Evolutionary conservation across 1,140 invertebrate species (phyloP).

Genomic region (Drosophila ficusphila): DNA sequence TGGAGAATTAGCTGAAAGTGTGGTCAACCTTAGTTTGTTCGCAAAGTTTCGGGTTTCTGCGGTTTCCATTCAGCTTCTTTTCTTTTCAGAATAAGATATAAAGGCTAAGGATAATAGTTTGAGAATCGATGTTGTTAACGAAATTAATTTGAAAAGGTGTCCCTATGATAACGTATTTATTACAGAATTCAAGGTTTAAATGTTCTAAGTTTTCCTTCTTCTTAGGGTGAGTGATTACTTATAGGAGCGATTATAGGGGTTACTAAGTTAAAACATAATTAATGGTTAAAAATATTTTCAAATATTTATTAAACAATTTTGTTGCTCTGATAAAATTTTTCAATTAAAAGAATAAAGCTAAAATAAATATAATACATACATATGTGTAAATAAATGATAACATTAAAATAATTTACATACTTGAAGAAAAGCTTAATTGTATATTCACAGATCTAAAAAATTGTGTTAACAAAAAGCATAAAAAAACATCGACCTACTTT

Average conservation of each 20-base stretch:
- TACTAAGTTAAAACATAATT: too few species aligned
- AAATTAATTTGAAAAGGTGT: constrained; percentile 27
- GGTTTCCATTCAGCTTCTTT: constrained; percentile 22
- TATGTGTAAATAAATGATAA: too few species aligned
- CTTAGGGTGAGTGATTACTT: too few species aligned
- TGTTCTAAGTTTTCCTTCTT: too few species aligned
- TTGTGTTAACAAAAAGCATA: neutral
- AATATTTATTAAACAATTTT: too few species aligned
- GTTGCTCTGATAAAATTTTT: too few species aligned
- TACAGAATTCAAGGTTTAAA: neutral
- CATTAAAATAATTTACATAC: too few species aligned
- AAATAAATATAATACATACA: too few species aligned
- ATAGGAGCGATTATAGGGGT: too few species aligned
- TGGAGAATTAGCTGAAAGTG: constrained; percentile 66
- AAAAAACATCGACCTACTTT: neutral
- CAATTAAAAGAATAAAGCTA: neutral
- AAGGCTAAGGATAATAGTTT: constrained; percentile 21
- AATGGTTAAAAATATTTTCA: too few species aligned
- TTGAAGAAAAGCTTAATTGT: too few species aligned
- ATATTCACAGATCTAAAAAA: too few species aligned
- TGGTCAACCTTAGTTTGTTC: constrained; percentile 46
- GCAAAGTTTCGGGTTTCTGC: constrained; percentile 45
- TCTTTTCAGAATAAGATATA: constrained; percentile 9
- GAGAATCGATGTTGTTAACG: constrained; percentile 15
- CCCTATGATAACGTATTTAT: neutral